Evolutionary conservation across 2,888 invertebrate species (phyloP).

Genomic region (Laspeyria flexula): DNA sequence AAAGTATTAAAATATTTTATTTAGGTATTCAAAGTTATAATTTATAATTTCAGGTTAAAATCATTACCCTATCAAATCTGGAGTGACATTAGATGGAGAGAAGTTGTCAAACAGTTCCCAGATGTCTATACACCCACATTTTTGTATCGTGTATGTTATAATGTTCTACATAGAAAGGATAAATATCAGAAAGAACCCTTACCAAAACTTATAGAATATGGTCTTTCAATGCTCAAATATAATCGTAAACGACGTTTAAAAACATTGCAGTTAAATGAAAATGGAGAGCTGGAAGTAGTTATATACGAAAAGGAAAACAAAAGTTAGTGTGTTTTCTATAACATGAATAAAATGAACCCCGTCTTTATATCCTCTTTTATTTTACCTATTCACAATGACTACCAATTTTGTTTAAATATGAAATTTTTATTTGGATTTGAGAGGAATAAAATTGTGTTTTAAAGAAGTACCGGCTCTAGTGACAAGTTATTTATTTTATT

Average conservation of each 20-base stretch:
- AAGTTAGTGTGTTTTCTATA: background rate
- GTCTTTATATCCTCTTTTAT: background rate
- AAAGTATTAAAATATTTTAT: background rate
- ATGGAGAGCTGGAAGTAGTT: constrained; percentile 52
- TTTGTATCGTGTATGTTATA: constrained; percentile 50
- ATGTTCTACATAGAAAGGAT: constrained; percentile 33
- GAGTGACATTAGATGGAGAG: constrained; percentile 75
- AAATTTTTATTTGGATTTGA: too few relatives aligned
- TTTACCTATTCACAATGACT: background rate
- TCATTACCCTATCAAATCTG: constrained; percentile 62
- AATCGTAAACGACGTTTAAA: constrained; percentile 56
- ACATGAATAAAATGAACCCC: background rate
- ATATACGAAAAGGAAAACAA: constrained; percentile 25
- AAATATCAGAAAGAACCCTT: constrained; percentile 55
- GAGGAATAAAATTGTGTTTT: too few relatives aligned
- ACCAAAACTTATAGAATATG: constrained; percentile 51
- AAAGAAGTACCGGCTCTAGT: too few relatives aligned
- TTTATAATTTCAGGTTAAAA: constrained; percentile 57
- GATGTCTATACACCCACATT: constrained; percentile 67
- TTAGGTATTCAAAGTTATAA: background rate
- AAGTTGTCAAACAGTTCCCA: constrained; percentile 60
- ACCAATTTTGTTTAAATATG: too few relatives aligned
- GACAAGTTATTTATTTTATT: too few relatives aligned
- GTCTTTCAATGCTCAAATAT: constrained; percentile 38
- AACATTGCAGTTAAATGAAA: constrained; percentile 57